phyloP scores from a whole-genome alignment of 1,140 invertebrate genomes.

The Drosophila pruinosa region DNA sequence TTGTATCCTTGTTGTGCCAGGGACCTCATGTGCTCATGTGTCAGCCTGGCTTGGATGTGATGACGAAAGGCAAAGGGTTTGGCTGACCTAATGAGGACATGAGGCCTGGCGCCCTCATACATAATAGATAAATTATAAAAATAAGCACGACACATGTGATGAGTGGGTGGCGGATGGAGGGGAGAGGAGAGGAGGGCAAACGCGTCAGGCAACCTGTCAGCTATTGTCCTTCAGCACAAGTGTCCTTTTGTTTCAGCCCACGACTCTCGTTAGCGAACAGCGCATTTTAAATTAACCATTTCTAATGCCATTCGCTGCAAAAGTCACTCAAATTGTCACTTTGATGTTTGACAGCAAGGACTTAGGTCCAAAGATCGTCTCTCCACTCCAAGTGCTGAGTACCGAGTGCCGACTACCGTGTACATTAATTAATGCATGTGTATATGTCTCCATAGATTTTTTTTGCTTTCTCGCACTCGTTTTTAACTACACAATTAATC shows the following conservation, averaged over 20 bases:
- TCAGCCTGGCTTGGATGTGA: constrained; percentile 25
- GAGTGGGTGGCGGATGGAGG: constrained; percentile 4
- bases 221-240: constrained; percentile 73
- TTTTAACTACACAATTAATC: constrained; percentile 76
- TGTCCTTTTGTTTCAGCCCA: constrained; percentile 67
- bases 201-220: constrained; percentile 52
- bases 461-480: constrained; percentile 18
- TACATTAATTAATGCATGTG: constrained; percentile 36
- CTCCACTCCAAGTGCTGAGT: constrained; percentile 9
- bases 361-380: neutral
- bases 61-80: constrained; percentile 73
- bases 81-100: constrained; percentile 11
- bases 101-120: constrained; percentile 61
- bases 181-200: neutral
- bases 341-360: constrained; percentile 68
- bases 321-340: constrained; percentile 80
- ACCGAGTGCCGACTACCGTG: neutral
- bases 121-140: constrained; percentile 83
- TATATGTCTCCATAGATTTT: constrained; percentile 53
- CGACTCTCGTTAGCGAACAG: constrained; percentile 38
- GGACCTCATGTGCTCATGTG: constrained; percentile 34
- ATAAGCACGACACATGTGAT: constrained; percentile 41
- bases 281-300: constrained; percentile 74
- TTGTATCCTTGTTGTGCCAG: constrained; percentile 5
- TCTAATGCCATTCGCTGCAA: constrained; percentile 47